These are phyloP conservation scores for Saxidomus purpurata DNA, from an alignment of 1,140 invertebrate genomes.

Conservation along the genomic window DNA sequence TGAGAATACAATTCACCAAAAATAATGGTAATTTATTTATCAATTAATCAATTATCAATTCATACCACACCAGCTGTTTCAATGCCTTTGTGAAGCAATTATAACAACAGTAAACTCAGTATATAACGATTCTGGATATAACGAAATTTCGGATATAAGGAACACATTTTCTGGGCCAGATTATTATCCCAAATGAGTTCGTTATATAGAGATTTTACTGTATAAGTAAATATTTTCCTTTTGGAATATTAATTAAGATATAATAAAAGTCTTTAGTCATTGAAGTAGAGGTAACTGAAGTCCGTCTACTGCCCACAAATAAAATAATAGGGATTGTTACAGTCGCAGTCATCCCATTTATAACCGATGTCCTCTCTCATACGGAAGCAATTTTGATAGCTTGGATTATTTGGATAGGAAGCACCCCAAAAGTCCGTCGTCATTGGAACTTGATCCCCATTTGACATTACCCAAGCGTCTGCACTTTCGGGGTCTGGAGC, in stretches of 20 bases:
- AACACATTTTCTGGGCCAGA: no score
- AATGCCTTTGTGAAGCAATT: background rate
- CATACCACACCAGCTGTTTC: background rate
- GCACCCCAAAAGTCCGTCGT: background rate
- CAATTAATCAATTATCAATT: no score
- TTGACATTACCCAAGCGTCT: background rate
- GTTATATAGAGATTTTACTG: no score
- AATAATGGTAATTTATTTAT: no score
- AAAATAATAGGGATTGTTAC: background rate
- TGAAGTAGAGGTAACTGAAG: background rate
- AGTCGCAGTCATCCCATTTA: background rate
- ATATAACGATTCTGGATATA: no score
- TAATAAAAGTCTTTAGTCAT: background rate
- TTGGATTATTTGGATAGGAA: background rate
- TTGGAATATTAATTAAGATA: background rate
- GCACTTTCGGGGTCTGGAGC: background rate
- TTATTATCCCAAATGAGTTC: background rate
- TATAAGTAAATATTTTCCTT: no score
- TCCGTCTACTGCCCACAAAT: background rate
- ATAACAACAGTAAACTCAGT: no score
- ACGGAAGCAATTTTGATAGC: background rate
- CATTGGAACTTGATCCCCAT: conserved; percentile 18
- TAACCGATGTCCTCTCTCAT: background rate
- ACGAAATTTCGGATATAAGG: no score
- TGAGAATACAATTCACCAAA: no score